phyloP scores from a whole-genome alignment of 2,888 invertebrate genomes.

The Drosophila macrospina region DNA sequence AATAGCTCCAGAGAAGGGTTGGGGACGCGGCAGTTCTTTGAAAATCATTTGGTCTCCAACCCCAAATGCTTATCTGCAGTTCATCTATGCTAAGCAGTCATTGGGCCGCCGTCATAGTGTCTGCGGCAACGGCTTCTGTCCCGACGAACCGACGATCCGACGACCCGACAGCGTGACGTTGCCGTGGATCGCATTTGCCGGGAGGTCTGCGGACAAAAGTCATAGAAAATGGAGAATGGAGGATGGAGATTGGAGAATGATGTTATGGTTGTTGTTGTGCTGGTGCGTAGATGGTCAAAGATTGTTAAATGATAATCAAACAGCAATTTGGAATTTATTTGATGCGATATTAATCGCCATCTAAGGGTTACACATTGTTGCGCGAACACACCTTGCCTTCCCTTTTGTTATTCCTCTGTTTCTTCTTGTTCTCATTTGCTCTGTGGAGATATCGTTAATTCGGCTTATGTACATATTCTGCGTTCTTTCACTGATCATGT shows the following conservation, averaged over 20 bases:
- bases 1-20: slow-evolving; percentile 4
- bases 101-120: slow-evolving; percentile 64
- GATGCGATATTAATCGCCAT: slow-evolving; percentile 76
- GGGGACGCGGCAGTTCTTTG: slow-evolving; percentile 34
- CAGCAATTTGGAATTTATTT: slow-evolving; percentile 78
- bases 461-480: slow-evolving; percentile 18
- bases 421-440: background rate
- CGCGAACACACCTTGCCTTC: slow-evolving; percentile 62
- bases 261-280: slow-evolving; percentile 11
- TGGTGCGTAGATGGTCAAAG: slow-evolving; percentile 70
- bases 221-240: slow-evolving; percentile 4
- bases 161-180: slow-evolving; percentile 36
- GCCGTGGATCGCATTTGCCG: slow-evolving; percentile 4
- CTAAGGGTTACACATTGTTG: slow-evolving; percentile 71
- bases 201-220: slow-evolving; percentile 48
- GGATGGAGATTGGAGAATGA: slow-evolving; percentile 11
- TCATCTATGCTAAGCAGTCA: slow-evolving; percentile 64
- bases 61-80: slow-evolving; percentile 57
- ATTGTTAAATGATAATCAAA: slow-evolving; percentile 78
- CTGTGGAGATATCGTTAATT: slow-evolving; percentile 20
- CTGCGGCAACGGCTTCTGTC: slow-evolving; percentile 63
- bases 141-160: slow-evolving; percentile 7
- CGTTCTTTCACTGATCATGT: slow-evolving; percentile 22
- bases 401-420: background rate
- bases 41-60: slow-evolving; percentile 47